Evolutionary conservation across 1,140 invertebrate genomes (phyloP), one percentile per base, ranked within the genome.

Genomic region (Ceratina japonica): DNA sequence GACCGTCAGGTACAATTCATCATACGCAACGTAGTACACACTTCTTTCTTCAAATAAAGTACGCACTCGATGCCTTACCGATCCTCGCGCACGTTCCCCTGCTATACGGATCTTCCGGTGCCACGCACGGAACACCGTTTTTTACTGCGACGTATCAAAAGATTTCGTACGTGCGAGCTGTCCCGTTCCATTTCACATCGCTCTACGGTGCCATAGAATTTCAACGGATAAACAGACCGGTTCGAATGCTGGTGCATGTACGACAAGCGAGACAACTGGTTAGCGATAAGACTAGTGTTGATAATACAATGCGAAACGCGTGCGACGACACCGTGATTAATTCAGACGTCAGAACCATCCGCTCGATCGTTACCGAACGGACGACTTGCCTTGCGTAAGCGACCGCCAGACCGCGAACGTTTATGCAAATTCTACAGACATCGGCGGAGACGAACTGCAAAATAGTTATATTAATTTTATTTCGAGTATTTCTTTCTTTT

Each of bases 1-100:
- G 79, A 87, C 86, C 86, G 75, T 88, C 87, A 85, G 84, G 86
- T 88, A 88, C 87, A 86, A 86, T 86, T 79, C 66, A 79, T 83
- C 71, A 72, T 82, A 84, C 78, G 72, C 80, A 85, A 85, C 83
- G 70, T 68, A 74, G 78, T 79, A 82, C 77, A 85, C 77, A 69
- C 22, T 61, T 78, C 64, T 44, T 44, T 44, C 10, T 44, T 44
- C 51, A 70, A 10, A 69, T 56, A 54, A 71, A 52, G 59, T 75
- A 69, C 79, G 66, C 66, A 83, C 76, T 66, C 18, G 64, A 83
- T 61, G 77, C 76, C 37, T 62, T 10, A n/a, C 27, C 22, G 54
- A 61, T 69, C 56, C 18, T 31, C 64, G 56, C 44, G 51, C 65
- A 66, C 62, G 22, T 12, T 10, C 8, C n/a, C 24, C 8, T 8